Base-by-base conservation (phyloP, 1,140 invertebrate genomes). In the Drosophila teissieri region DNA sequence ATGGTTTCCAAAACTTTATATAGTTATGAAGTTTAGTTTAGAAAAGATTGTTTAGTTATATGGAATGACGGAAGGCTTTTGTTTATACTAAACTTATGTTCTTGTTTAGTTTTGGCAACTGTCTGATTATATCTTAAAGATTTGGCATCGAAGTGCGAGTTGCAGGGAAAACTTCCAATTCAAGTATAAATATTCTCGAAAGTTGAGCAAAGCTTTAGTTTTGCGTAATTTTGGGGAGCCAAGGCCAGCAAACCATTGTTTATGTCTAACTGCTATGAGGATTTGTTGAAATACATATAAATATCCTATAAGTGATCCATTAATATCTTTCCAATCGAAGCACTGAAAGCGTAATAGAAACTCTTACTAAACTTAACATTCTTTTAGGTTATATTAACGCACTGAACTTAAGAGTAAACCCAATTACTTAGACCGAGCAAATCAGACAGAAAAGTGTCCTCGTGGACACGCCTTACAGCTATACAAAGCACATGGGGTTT, bases 401-500 rank as follows among this genome's bases (percentile, higher is more conserved):
- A 74, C 52, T 65, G 67, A 63, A 70, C 60, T 40, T 60, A 80
- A 48, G 46, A 70, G 51, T 49, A 70, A 63, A 65, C 45, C 65
- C 36, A 70, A 67, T 39, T 46, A 56, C 73, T 72, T 75, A 72
- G 34, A 60, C 42, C 44, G 37, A 77, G 79, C 79, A 80, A 80
- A 75, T 74, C 63, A 81, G 78, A 77, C 72, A 62, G 51, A 61
- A 53, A 45, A 57, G 60, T 72, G 70, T 53, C 40, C 45, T 24
- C 24, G 27, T 31, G 51, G 51, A 63, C 58, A 77, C 64, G 40
- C 39, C 83, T 88, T 86, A 85, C 77, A 84, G 82, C 83, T 88
- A 86, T 46, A 72, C 69, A 81, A 85, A 85, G 83, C 82, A 86
- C 78, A 74, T 61, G 58, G 69, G 42, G 31, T 15, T 42, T 24